Evolutionary conservation across 2,888 invertebrate species (phyloP).

Genomic region (Serripes groenlandicus): DNA sequence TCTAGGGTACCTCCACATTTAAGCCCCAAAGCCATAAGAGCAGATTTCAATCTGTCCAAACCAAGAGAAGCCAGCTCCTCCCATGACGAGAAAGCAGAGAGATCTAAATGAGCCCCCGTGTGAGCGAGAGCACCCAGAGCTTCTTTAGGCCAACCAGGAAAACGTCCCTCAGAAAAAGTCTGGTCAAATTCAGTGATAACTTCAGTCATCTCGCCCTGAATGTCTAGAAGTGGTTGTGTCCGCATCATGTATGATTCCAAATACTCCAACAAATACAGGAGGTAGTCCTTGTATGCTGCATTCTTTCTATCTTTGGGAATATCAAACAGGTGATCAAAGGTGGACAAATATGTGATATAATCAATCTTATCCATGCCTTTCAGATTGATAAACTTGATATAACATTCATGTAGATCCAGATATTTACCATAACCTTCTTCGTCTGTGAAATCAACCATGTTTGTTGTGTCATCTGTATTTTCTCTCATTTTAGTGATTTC

Average conservation of each 20-base stretch:
- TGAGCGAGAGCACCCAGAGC: conserved; percentile 94
- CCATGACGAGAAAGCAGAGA: conserved; percentile 97
- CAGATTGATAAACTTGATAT: conserved; percentile 97
- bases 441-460: conserved; percentile 97
- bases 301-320: conserved; percentile 92
- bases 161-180: conserved; percentile 95
- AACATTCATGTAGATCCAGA: conserved; percentile 98
- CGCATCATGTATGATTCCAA: conserved; percentile 93
- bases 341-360: conserved; percentile 97
- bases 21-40: conserved; percentile 97
- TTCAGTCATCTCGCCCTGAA: conserved; percentile 90
- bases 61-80: conserved; percentile 97
- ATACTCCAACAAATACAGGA: conserved; percentile 94
- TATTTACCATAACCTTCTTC: conserved; percentile 99
- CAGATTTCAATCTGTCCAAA: conserved; percentile 98
- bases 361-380: conserved; percentile 97
- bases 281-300: conserved; percentile 90
- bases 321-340: conserved; percentile 98
- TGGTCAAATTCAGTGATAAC: conserved; percentile 92
- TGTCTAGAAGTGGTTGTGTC: conserved; percentile 94
- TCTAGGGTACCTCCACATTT: conserved; percentile 99
- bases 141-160: conserved; percentile 99
- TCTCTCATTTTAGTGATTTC: conserved; percentile 95
- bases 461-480: conserved; percentile 94
- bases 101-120: conserved; percentile 97